A percentile compares a stretch with the other conserved stretches of the same genome.
Evolutionary conservation across 2,113 vertebrate species (phyloP).

Genomic region (Vanacampus margaritifer): DNA sequence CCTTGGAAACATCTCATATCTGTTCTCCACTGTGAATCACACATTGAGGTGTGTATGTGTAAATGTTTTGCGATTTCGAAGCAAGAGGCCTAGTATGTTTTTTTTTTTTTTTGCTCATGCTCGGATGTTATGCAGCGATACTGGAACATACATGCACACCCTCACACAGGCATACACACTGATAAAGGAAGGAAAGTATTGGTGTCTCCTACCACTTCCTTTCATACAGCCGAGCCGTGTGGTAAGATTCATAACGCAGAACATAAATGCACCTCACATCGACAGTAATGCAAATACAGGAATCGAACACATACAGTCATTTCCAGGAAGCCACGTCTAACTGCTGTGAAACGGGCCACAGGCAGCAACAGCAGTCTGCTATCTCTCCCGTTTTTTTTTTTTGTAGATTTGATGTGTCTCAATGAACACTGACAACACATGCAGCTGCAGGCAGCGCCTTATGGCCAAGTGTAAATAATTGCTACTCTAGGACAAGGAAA

Average conservation of each 20-base stretch:
- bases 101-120: conserved; percentile 2
- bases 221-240: conserved; percentile 65
- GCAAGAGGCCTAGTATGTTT: neutral
- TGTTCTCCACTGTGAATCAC: neutral
- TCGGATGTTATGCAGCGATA: conserved; percentile 29
- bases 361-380: conserved; percentile 45
- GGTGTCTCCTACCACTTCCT: conserved; percentile 75
- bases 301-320: conserved; percentile 60
- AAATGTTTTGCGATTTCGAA: conserved; percentile 16
- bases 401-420: conserved; percentile 52
- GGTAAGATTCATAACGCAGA: conserved; percentile 69
- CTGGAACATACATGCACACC: conserved; percentile 23
- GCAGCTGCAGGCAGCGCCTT: conserved; percentile 37
- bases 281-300: conserved; percentile 55
- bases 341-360: conserved; percentile 66
- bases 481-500: conserved; percentile 23
- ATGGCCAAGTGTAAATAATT: conserved; percentile 42
- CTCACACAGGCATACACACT: conserved; percentile 12
- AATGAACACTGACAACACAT: conserved; percentile 24
- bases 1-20: neutral
- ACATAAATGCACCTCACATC: conserved; percentile 62
- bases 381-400: conserved; percentile 64
- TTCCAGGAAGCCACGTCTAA: conserved; percentile 73
- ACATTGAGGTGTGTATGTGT: conserved; percentile 7
- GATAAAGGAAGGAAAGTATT: conserved; percentile 57